Conservation (phyloP, 2,113 vertebrate genomes). For the Rhombomys opimus region DNA sequence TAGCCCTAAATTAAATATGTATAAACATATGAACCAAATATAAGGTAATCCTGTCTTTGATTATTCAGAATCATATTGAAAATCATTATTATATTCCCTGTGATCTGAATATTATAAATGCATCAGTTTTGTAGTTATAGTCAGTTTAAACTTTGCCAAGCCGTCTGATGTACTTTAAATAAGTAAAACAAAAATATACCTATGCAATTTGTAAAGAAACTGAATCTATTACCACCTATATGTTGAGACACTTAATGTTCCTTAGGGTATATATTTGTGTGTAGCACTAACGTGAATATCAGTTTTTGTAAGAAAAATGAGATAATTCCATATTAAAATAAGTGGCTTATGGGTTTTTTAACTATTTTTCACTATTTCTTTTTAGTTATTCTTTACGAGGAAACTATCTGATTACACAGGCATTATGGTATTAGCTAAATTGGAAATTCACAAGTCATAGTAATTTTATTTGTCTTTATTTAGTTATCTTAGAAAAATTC, state of each 20-base stretch:
- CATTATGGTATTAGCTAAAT: slow-evolving; percentile 16
- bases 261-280: background rate
- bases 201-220: slow-evolving; percentile 4
- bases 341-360: background rate
- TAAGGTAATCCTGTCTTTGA: slow-evolving; percentile 17
- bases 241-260: background rate
- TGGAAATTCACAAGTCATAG: background rate
- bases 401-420: background rate
- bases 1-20: slow-evolving; percentile 72
- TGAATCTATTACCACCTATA: background rate
- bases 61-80: slow-evolving; percentile 48
- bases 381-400: background rate
- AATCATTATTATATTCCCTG: slow-evolving; percentile 48
- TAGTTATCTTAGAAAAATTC: slow-evolving; percentile 40
- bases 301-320: slow-evolving; percentile 39
- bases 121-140: background rate
- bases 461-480: slow-evolving; percentile 26
- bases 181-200: background rate
- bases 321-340: background rate
- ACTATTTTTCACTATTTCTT: background rate
- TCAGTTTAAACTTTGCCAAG: slow-evolving; percentile 52
- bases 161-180: slow-evolving; percentile 41
- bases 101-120: slow-evolving; percentile 47
- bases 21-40: slow-evolving; percentile 67
- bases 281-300: background rate